phyloP scores from a whole-genome alignment of 2,113 vertebrate genomes.

The Otolemur garnettii region DNA sequence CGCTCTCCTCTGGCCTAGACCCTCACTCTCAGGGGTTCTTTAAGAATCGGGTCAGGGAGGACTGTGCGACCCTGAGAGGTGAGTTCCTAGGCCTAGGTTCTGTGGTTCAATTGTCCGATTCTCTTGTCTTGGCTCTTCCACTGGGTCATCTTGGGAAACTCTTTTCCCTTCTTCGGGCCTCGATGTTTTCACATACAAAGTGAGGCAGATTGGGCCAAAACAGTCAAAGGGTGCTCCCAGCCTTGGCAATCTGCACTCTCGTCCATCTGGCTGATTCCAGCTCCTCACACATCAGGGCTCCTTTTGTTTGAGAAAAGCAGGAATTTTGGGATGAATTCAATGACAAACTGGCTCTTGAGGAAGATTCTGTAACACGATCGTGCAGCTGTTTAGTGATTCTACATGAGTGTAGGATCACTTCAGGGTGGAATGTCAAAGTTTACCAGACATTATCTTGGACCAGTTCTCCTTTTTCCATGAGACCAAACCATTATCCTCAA shows the following conservation, averaged over 20 bases:
- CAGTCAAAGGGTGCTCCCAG: conserved; percentile 6
- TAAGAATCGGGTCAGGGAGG: neutral
- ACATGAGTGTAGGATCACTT: conserved; percentile 72
- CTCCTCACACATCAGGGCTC: conserved; percentile 65
- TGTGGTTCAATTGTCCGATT: neutral
- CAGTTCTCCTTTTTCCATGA: conserved; percentile 82
- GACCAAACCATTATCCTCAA: conserved; percentile 79
- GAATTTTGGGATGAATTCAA: conserved; percentile 76
- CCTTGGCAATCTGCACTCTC: neutral
- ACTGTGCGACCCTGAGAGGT: neutral
- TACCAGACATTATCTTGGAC: conserved; percentile 85
- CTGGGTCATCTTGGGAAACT: neutral
- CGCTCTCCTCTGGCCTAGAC: neutral
- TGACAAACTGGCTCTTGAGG: conserved; percentile 77
- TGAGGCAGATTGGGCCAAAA: neutral
- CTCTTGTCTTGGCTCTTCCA: neutral
- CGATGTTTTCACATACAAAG: neutral
- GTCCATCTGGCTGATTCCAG: conserved; percentile 72
- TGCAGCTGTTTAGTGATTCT: conserved; percentile 77
- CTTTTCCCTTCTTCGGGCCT: conserved; percentile 23
- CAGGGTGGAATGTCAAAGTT: conserved; percentile 80
- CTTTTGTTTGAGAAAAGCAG: conserved; percentile 78
- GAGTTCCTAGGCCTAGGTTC: neutral
- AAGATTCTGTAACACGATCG: conserved; percentile 76
- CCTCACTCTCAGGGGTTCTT: neutral